Conservation (phyloP, 2,113 vertebrate genomes). For the Aphelocoma coerulescens region DNA sequence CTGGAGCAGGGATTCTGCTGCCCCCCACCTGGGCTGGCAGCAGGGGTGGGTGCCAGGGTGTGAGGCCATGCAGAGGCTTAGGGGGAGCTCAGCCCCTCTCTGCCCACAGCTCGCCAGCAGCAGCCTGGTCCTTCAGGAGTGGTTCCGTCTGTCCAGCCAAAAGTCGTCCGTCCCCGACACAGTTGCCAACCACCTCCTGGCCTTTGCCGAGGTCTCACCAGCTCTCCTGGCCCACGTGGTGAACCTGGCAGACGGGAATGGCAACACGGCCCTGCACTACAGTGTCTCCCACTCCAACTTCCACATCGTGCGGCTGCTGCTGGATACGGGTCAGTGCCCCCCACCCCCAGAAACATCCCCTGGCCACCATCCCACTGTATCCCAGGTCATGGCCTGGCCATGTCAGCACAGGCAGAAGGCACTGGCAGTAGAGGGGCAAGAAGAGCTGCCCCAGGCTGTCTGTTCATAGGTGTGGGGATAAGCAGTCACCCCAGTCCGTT, state of each 20-base stretch:
- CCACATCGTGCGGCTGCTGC: slow-evolving; percentile 81
- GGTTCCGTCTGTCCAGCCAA: slow-evolving; percentile 92
- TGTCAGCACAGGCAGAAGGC: neutral
- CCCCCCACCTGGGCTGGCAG: neutral
- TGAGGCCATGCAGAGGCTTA: fast-evolving
- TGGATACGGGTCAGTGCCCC: slow-evolving; percentile 83
- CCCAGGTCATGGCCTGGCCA: fast-evolving
- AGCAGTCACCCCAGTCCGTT: fast-evolving
- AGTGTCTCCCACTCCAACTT: slow-evolving; percentile 97
- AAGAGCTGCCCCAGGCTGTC: neutral
- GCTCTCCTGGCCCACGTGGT: slow-evolving; percentile 82
- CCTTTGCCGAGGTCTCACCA: slow-evolving; percentile 78
- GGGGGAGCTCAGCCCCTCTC: neutral
- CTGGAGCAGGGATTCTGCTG: neutral
- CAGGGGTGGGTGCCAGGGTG: neutral
- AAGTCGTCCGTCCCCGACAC: slow-evolving; percentile 75
- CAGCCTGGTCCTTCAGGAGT: slow-evolving; percentile 86
- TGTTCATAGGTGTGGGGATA: fast-evolving
- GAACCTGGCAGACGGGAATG: slow-evolving; percentile 90
- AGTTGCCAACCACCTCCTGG: slow-evolving; percentile 83
- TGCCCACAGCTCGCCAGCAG: slow-evolving; percentile 76
- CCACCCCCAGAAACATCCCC: neutral
- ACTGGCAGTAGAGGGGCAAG: neutral
- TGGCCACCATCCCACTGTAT: neutral
- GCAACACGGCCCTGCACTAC: slow-evolving; percentile 95